Evolutionary conservation across 2,113 vertebrate genomes (phyloP).

Genomic region (Anolis carolinensis): DNA sequence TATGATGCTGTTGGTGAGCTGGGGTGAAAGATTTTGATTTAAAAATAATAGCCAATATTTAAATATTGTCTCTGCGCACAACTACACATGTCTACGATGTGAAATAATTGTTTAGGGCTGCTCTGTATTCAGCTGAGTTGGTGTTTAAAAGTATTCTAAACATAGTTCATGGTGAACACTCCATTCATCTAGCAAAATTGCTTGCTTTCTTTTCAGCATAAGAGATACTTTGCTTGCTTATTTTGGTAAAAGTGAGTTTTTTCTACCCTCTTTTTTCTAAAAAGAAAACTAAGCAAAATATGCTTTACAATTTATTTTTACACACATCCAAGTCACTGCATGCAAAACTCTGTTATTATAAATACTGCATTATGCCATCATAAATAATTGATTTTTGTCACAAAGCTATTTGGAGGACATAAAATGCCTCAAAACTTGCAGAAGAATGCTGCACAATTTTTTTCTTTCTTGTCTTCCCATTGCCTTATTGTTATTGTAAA

Average conservation of each 20-base stretch:
- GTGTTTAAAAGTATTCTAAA: not conserved
- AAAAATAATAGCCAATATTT: not conserved
- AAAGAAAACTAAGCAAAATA: conserved; percentile 22
- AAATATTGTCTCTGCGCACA: not conserved
- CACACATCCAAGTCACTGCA: conserved; percentile 1
- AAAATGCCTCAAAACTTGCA: conserved; percentile 6
- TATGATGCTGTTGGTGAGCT: not conserved
- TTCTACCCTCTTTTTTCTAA: not conserved
- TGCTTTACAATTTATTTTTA: conserved; percentile 21
- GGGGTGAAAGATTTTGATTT: conserved; percentile 2
- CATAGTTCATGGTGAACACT: conserved; percentile 2
- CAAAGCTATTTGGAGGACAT: conserved; percentile 36
- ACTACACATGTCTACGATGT: not conserved
- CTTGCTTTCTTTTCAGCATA: not conserved
- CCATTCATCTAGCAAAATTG: not conserved
- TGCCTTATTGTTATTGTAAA: conserved; percentile 6
- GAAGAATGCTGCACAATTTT: conserved; percentile 16
- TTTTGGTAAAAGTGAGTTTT: not conserved
- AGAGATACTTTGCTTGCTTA: not conserved
- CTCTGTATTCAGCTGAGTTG: not conserved
- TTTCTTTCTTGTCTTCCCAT: not conserved
- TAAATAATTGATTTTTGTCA: conserved; percentile 46
- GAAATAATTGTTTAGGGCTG: not conserved
- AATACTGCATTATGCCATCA: conserved; percentile 30
- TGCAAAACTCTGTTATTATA: conserved; percentile 33